Evolutionary conservation across 2,888 invertebrate genomes (phyloP).

Genomic region (Acrobasis suavella): DNA sequence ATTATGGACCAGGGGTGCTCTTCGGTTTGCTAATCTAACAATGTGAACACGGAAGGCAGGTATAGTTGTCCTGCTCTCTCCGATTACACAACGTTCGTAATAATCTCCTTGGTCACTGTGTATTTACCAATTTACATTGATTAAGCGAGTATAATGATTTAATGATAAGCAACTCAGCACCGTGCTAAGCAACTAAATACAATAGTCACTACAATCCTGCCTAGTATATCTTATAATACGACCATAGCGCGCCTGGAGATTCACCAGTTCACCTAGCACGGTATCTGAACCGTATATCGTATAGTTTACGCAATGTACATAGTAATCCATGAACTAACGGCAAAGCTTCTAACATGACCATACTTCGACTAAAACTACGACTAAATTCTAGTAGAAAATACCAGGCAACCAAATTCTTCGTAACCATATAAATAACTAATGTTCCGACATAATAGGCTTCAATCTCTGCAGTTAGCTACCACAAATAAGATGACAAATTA

Average conservation of each 20-base stretch:
- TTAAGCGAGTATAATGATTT: constrained; percentile 59
- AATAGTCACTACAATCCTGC: constrained; percentile 18
- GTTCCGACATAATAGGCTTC: constrained; percentile 61
- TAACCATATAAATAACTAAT: constrained; percentile 73
- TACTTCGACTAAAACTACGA: constrained; percentile 60
- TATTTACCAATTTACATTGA: constrained; percentile 67
- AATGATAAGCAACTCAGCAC: constrained; percentile 42
- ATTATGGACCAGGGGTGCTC: constrained; percentile 4
- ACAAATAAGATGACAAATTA: constrained; percentile 65
- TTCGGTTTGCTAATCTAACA: neutral
- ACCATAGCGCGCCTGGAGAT: constrained; percentile 16
- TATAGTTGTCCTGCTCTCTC: constrained; percentile 25
- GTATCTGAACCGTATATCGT: constrained; percentile 21
- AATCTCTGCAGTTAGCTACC: constrained; percentile 72
- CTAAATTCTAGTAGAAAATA: constrained; percentile 63
- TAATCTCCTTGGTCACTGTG: constrained; percentile 61
- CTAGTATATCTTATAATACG: constrained; percentile 18
- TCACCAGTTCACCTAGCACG: constrained; percentile 25
- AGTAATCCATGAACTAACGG: constrained; percentile 58
- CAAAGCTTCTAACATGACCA: constrained; percentile 67
- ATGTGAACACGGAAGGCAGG: neutral
- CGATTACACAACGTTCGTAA: constrained; percentile 35
- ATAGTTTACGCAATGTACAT: constrained; percentile 44
- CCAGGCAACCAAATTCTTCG: constrained; percentile 67
- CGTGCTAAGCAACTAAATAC: constrained; percentile 35